phyloP scores from a whole-genome alignment of 2,113 vertebrate genomes.

The Copsychus sechellarum region DNA sequence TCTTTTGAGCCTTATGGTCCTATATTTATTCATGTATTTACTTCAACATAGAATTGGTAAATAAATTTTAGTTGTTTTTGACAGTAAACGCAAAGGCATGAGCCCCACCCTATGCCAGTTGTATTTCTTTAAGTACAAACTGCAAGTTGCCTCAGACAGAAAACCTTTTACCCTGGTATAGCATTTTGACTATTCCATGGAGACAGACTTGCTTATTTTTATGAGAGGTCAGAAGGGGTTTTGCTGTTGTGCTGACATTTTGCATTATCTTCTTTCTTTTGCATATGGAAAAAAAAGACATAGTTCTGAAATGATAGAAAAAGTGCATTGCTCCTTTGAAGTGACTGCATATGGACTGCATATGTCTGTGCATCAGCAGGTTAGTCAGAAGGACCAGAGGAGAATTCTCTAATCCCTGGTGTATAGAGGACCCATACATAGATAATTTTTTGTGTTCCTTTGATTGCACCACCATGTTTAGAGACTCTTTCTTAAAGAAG shows the following conservation, averaged over 20 bases:
- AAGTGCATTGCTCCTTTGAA: background rate
- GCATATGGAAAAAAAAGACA: background rate
- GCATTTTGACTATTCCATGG: background rate
- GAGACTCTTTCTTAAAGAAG: background rate
- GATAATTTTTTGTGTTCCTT: background rate
- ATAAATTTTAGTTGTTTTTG: background rate
- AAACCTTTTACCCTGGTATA: background rate
- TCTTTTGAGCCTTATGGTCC: background rate
- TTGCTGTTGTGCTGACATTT: background rate
- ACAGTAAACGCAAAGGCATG: background rate
- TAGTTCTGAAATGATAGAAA: background rate
- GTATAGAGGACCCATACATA: background rate
- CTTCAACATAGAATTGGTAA: background rate
- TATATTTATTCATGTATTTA: background rate
- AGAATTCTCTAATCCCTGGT: background rate
- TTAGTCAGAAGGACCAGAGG: background rate
- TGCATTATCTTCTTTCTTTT: background rate
- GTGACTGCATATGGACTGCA: background rate
- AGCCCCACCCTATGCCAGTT: background rate
- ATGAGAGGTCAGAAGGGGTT: background rate
- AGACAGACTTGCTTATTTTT: background rate
- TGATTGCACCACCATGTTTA: background rate
- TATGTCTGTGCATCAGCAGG: background rate
- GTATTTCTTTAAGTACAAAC: background rate
- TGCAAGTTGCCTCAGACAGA: background rate